Evolutionary conservation across 1,140 invertebrate species (phyloP).

Genomic region (Drosophila punjabiensis): DNA sequence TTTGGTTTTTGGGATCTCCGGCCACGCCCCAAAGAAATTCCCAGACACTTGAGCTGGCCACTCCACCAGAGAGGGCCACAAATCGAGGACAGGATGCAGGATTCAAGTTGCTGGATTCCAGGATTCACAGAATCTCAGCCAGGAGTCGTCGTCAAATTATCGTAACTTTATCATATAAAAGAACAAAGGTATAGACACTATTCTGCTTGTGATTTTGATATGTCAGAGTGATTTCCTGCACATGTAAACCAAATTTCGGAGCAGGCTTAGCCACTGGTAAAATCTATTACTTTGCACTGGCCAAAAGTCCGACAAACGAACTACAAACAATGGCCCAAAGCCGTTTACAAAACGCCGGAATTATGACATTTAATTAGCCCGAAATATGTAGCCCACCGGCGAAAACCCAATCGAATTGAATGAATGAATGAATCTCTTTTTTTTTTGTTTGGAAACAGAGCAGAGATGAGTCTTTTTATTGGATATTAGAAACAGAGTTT

Average conservation of each 20-base stretch:
- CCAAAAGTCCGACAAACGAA: background rate
- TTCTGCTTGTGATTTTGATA: constrained; percentile 23
- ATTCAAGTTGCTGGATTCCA: background rate
- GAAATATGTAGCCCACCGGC: constrained; percentile 14
- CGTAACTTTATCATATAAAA: constrained; percentile 23
- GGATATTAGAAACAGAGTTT: background rate
- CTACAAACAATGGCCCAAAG: constrained; percentile 10
- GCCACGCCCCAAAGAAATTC: constrained; percentile 10
- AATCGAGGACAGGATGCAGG: constrained; percentile 6
- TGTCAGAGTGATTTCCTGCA: background rate
- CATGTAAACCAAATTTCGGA: background rate
- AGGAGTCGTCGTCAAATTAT: constrained; percentile 6
- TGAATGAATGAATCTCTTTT: constrained; percentile 23
- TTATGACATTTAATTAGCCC: constrained; percentile 51
- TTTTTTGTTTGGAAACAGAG: constrained; percentile 3
- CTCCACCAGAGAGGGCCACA: constrained; percentile 18
- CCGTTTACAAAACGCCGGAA: constrained; percentile 14
- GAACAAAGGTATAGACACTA: background rate
- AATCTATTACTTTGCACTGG: constrained; percentile 17
- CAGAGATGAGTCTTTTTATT: background rate
- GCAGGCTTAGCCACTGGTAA: constrained; percentile 1
- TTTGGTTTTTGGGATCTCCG: background rate
- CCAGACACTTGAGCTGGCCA: constrained; percentile 14
- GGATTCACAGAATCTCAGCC: background rate
- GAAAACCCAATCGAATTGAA: background rate